Evolutionary conservation across 2,888 invertebrate species (phyloP), one percentile per base, ranked within the genome.

Genomic region (Conchocele bisecta): DNA sequence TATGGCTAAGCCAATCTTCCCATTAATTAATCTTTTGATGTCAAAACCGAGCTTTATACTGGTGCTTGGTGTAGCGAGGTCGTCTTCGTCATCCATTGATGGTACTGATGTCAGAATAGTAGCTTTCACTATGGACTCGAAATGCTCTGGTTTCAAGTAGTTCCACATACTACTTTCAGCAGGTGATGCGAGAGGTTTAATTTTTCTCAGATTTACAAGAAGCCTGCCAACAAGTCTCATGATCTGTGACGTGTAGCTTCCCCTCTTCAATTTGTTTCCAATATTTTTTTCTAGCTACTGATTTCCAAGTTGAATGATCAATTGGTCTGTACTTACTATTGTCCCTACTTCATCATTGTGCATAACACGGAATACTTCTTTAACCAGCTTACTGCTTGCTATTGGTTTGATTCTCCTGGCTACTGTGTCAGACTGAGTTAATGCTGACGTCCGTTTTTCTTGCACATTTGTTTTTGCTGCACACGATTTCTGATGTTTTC

Each of bases 231-330:
- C 42, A 2, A 72, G 50, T 31, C 72, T n/a, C 63, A 73, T 26
- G 20, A 73, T 73, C 17, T 63, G 54, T 7, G 67, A 64, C 50
- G 67, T 73, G 37, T 68, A 68, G 0, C 20, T 22, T 11, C 67
- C 73, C 15, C 67, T 28, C 35, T 73, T 73, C 13, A 68, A 17
- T 13, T 15, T 28, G 44, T 73, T 73, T 5, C 67, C 67, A 6
- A 58, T 37, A 35, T 64, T 68, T 41, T 64, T 73, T 17, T 68
- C 48, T n/a, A 68, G 2, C 67, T 64, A 73, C 53, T 54, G 53
- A 20, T 73, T 73, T 42, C 67, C 73, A 1, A 73, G 51, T 11
- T 59, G 58, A 7, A 50, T 37, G 15, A 68, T 73, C 6, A 73
- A 15, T 11, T 11, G 31, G 26, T 73, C 73, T 6, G 26, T 33